These are phyloP conservation scores for Muschampia plurimacula DNA, from an alignment of 2,888 invertebrate genomes.

Conservation along the genomic window DNA sequence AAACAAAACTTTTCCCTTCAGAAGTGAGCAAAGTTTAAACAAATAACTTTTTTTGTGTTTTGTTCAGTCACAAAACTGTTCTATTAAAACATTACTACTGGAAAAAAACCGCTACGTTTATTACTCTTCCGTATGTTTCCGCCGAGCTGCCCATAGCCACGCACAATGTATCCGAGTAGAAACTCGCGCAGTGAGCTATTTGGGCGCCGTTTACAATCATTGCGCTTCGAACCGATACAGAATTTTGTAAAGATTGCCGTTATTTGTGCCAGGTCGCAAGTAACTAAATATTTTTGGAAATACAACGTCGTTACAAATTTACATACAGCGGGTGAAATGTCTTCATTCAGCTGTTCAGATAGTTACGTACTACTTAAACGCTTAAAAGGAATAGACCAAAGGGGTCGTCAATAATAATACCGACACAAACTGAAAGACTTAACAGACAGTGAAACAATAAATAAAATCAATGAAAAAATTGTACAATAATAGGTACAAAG, in stretches of 20 bases:
- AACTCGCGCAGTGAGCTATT: slow-evolving; percentile 64
- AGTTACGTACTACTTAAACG: no score
- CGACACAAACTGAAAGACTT: no score
- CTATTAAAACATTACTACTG: no score
- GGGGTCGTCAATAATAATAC: no score
- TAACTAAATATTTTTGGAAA: slow-evolving; percentile 28
- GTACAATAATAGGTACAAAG: no score
- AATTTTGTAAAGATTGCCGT: slow-evolving; percentile 64
- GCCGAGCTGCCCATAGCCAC: slow-evolving; percentile 55
- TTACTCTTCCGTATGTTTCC: slow-evolving; percentile 47
- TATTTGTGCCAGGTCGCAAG: slow-evolving; percentile 38
- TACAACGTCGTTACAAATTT: background rate
- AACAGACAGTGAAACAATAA: no score
- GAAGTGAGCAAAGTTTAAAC: no score
- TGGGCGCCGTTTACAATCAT: slow-evolving; percentile 74
- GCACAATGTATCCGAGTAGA: slow-evolving; percentile 60
- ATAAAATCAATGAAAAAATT: no score
- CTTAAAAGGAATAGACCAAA: no score
- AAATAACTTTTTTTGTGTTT: no score
- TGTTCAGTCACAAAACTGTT: no score
- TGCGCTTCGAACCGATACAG: slow-evolving; percentile 63
- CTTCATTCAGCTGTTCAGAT: background rate
- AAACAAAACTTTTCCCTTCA: no score
- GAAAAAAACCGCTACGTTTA: background rate
- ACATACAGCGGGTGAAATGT: background rate